Evolutionary conservation across 23 tunicate genomes (phyloP), one percentile per base, ranked within the genome.

Genomic region (Clavelina lepadiformis): DNA sequence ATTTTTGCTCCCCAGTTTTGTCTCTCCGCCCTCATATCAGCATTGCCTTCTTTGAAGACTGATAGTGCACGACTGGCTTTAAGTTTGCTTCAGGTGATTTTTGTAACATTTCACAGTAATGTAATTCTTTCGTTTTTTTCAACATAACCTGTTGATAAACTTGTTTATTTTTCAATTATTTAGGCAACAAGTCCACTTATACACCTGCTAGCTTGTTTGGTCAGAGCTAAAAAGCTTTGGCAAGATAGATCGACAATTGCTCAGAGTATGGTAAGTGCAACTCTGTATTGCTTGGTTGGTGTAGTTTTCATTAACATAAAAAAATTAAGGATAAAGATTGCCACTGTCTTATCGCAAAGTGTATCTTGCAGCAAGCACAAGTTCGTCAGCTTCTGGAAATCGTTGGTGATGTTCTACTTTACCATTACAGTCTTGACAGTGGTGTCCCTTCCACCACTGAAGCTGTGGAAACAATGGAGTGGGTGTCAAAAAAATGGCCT

Each of bases 361-460:
- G n/a, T n/a, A n/a, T 68, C 49, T 8, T 38, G 28, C 72, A 82
- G 89, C 80, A 65, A 82, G 23, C 64, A 13, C 74, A 69, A 31
- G 38, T 71, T 20, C 36, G 76, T 18, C 80, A 58, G 27, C 31
- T 89, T 13, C 56, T 75, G 11, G 97, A 81, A 55, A 54, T 52
- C n/a, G 53, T 69, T 21, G 82, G 82, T 1, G 76, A 72, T 18
- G 68, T 38, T n/a, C 52, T 89, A 0, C 56, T 89, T 28, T 75
- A 81, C 54, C 97, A 89, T 58, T 75, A 81, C 62, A 75, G 81
- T 57, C 29, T 89, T 56, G 72, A 81, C 36, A 58, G 51, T 46
- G 28, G 52, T 0, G 51, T 46, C 30, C 25, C 71, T 3, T 22
- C 35, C 22, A 38, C 32, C 0, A 32, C 31, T 2, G 46, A 51